phyloP scores from a whole-genome alignment of 2,797 vertebrate species.

The Bradypus variegatus region DNA sequence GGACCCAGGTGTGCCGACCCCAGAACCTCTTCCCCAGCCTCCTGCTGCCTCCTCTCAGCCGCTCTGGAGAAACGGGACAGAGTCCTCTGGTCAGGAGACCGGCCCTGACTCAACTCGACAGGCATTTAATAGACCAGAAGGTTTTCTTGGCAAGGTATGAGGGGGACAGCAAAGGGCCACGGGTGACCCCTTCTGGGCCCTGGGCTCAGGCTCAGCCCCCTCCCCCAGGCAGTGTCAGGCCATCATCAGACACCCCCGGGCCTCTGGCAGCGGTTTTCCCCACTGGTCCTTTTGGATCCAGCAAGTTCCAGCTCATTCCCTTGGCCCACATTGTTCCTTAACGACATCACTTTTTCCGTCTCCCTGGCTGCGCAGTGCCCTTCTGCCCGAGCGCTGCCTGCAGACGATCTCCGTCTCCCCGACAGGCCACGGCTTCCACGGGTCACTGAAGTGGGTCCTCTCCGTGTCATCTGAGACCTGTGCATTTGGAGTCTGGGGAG shows the following conservation, averaged over 20 bases:
- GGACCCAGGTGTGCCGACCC: not conserved
- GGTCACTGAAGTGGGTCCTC: not conserved
- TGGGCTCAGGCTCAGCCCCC: not conserved
- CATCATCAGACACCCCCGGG: conserved; percentile 51
- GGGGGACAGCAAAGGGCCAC: not conserved
- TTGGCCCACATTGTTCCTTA: conserved; percentile 57
- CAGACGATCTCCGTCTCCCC: conserved; percentile 31
- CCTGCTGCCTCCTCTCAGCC: not conserved
- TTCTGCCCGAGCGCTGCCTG: conserved; percentile 34
- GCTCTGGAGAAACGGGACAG: not conserved
- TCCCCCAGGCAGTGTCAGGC: conserved; percentile 37
- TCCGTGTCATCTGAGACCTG: not conserved
- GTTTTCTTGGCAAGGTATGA: not conserved
- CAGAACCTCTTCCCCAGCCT: not conserved
- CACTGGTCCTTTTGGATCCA: conserved; percentile 48
- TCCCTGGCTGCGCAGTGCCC: conserved; percentile 33
- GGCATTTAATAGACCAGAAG: not conserved
- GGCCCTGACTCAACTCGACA: not conserved
- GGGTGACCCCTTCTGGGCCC: not conserved
- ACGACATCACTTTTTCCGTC: conserved; percentile 66
- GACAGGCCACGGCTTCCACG: not conserved
- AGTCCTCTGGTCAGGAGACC: not conserved
- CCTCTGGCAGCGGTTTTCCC: conserved; percentile 45
- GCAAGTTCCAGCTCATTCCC: conserved; percentile 59
- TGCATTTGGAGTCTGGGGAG: not conserved